Percentiles rank a stretch among this genome's conserved stretches.
Conservation (phyloP, 2,888 invertebrate genomes). For the Hyposoter didymator region DNA sequence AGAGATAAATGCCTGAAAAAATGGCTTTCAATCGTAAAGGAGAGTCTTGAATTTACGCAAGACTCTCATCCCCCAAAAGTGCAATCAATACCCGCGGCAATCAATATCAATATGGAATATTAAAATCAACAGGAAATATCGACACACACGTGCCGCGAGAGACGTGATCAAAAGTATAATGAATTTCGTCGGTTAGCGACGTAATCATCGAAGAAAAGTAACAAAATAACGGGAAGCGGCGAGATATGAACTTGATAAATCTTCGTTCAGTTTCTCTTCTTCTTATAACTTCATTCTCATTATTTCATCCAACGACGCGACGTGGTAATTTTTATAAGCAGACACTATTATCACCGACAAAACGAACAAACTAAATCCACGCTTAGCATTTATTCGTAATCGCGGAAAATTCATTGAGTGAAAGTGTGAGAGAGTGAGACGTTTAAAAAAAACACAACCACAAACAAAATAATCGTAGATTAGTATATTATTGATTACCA, state of each 20-base stretch:
- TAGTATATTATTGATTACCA: constrained; percentile 72
- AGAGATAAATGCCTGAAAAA: constrained; percentile 50
- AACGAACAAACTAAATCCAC: constrained; percentile 52
- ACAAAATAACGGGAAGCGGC: constrained; percentile 30
- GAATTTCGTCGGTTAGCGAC: constrained; percentile 45
- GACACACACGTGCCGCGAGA: constrained; percentile 32
- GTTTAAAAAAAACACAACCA: constrained; percentile 20
- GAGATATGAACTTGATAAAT: constrained; percentile 65
- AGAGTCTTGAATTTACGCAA: constrained; percentile 30
- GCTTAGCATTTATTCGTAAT: constrained; percentile 65
- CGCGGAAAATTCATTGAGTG: constrained; percentile 47
- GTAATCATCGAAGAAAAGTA: constrained; percentile 22
- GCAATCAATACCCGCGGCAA: constrained; percentile 19
- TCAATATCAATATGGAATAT: constrained; percentile 19
- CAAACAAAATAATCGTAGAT: constrained; percentile 71
- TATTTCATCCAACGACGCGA: constrained; percentile 51
- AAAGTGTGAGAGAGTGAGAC: constrained; percentile 37
- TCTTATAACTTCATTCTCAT: constrained; percentile 71
- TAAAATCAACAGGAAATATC: constrained; percentile 28
- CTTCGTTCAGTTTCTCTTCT: constrained; percentile 71
- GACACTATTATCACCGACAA: constrained; percentile 51
- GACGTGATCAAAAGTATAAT: constrained; percentile 52
- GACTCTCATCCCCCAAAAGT: constrained; percentile 28
- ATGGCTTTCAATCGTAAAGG: constrained; percentile 63
- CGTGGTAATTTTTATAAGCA: constrained; percentile 65